Evolutionary conservation across 2,888 invertebrate genomes (phyloP).

Genomic region (Pogonocherus hispidulus): DNA sequence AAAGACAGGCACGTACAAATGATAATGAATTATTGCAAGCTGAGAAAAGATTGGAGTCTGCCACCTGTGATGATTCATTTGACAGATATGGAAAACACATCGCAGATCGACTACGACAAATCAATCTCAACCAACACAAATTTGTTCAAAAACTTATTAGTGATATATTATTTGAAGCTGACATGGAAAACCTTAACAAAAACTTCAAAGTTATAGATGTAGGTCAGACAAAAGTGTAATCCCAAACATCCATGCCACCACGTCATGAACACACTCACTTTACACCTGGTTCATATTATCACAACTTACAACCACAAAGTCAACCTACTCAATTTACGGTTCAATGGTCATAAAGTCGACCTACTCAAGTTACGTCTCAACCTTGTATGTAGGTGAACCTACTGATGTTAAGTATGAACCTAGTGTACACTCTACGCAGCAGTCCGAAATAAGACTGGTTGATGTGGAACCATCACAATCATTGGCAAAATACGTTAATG

Average conservation of each 20-base stretch:
- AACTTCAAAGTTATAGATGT: slow-evolving; percentile 25
- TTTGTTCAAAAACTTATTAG: slow-evolving; percentile 29
- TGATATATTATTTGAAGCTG: slow-evolving; percentile 23
- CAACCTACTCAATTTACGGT: too few species aligned
- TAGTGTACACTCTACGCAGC: too few species aligned
- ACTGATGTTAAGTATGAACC: too few species aligned
- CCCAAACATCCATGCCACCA: slow-evolving; percentile 3
- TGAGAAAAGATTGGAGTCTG: slow-evolving; percentile 5
- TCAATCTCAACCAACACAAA: slow-evolving; percentile 8
- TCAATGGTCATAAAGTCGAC: too few species aligned
- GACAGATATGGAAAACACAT: slow-evolving; percentile 17
- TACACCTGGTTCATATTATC: not conserved
- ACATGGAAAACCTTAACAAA: not conserved
- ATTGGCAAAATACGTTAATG: not conserved
- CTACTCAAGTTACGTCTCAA: too few species aligned
- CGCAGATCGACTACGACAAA: slow-evolving; percentile 11
- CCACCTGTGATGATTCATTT: not conserved
- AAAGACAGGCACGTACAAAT: not conserved
- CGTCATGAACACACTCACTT: not conserved
- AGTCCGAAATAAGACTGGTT: too few species aligned
- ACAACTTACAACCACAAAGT: too few species aligned
- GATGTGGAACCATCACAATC: too few species aligned
- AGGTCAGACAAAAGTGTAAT: slow-evolving; percentile 17
- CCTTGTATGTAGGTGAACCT: too few species aligned
- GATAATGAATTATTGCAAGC: not conserved